Evolutionary conservation across 2,113 vertebrate species (phyloP).

Genomic region (Murina feae): DNA sequence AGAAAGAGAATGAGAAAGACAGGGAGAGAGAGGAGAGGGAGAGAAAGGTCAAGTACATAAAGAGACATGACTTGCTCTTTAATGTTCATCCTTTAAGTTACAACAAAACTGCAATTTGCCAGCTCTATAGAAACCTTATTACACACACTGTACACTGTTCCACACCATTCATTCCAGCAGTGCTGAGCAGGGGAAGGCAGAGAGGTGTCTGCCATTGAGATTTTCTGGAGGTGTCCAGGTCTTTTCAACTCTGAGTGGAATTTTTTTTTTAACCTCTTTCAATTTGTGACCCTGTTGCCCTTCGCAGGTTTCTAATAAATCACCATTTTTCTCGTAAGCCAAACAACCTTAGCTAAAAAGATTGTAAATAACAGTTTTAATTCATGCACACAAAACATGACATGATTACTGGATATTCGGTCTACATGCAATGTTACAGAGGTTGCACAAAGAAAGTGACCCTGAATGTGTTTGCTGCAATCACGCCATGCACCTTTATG

Average conservation of each 20-base stretch:
- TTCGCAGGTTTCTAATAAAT: not conserved
- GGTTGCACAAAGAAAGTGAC: not conserved
- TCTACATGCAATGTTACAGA: not conserved
- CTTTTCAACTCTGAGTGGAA: not conserved
- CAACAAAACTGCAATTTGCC: not conserved
- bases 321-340: not conserved
- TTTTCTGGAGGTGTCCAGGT: not conserved
- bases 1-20: not conserved
- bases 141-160: not conserved
- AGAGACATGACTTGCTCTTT: not conserved
- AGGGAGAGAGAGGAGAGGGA: not conserved
- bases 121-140: not conserved
- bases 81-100: not conserved
- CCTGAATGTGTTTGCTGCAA: not conserved
- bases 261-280: not conserved
- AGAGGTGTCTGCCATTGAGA: not conserved
- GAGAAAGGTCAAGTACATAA: not conserved
- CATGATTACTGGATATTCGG: not conserved
- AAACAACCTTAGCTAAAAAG: constrained; percentile 15
- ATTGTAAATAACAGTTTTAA: not conserved
- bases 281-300: not conserved
- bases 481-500: not conserved
- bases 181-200: not conserved
- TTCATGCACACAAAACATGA: not conserved
- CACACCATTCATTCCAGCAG: not conserved